Evolutionary conservation across 1,140 invertebrate genomes (phyloP), one percentile per base, ranked within the genome.

Genomic region (Oedothorax gibbosus): DNA sequence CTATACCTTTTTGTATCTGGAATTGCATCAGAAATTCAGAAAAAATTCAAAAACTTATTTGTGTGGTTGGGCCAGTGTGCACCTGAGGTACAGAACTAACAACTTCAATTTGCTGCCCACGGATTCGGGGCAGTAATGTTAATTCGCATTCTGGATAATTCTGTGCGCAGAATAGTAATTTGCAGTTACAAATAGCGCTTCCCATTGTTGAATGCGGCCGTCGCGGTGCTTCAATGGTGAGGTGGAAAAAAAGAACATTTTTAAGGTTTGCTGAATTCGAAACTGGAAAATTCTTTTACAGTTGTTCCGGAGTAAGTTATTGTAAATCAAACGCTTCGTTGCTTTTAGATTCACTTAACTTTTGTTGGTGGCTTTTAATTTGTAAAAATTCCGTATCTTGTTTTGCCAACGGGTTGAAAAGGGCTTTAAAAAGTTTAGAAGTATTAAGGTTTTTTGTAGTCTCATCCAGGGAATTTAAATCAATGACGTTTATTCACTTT

Each of bases 121-220:
- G 69, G 50, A 15, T 54, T 79, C 57, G 18, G 14, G 20, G n/a
- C 7, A 53, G 15, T 51, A 68, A 79, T 68, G 64, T 79, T 79
- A 79, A 79, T 79, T 79, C 77, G 20, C 77, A 79, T 79, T 68
- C 77, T 20, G 49, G 77, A 68, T 79, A 68, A 79, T 79, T 79
- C 50, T 79, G 77, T 79, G 77, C 64, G 18, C 65, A 68, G 77
- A 79, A 79, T 79, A 79, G 77, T 79, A 79, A 79, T 79, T 79
- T 79, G 35, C 77, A 53, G 49, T 66, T 66, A 49, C 50, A 50
- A 78, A 78, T 78, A 78, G 64, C 66, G 60, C 49, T 35, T 65
- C 51, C 60, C 62, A 62, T 79, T 79, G 77, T 79, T 79, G 77
- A 79, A 79, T 79, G 50, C 69, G 35, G n/a, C 20, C 75, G 60